Conservation (phyloP, 30 jellyfish, hydroid and myxozoan species). For the Turritopsis dohrnii region DNA sequence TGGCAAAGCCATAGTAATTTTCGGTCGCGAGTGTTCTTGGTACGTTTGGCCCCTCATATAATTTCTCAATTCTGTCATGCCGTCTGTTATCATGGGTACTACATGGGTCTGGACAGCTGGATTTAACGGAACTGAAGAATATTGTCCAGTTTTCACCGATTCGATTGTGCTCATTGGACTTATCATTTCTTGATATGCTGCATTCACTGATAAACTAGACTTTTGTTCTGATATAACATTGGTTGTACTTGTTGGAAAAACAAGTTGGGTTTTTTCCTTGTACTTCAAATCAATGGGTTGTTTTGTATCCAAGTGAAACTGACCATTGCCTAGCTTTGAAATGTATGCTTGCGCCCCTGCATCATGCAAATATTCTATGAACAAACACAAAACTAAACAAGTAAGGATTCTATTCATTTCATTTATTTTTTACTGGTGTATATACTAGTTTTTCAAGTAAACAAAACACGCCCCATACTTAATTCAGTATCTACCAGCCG, state of each 20-base stretch:
- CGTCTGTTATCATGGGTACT: constrained; percentile 12
- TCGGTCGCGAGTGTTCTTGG: neutral
- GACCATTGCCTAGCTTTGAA: constrained; percentile 13
- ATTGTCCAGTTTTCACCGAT: neutral
- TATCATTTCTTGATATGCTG: neutral
- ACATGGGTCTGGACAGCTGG: constrained; percentile 26
- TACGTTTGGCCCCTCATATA: constrained; percentile 21
- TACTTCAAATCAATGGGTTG: neutral
- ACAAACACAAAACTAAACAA: neutral
- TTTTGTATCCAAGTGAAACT: constrained; percentile 10
- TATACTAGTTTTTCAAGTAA: no score
- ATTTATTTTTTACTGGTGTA: no score
- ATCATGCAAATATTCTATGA: constrained; percentile 19
- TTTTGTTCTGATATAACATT: neutral
- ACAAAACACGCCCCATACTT: no score
- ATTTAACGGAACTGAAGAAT: neutral
- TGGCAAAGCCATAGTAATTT: neutral
- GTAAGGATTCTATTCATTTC: no score
- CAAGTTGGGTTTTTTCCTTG: neutral
- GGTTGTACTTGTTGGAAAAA: neutral
- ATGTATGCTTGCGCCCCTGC: constrained; percentile 36
- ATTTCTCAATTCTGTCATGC: constrained; percentile 22
- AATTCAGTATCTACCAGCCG: no score
- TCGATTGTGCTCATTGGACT: neutral
- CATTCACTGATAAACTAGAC: neutral